These are phyloP conservation scores for Phycodurus eques DNA, from an alignment of 2,113 vertebrate species.

Conservation along the genomic window DNA sequence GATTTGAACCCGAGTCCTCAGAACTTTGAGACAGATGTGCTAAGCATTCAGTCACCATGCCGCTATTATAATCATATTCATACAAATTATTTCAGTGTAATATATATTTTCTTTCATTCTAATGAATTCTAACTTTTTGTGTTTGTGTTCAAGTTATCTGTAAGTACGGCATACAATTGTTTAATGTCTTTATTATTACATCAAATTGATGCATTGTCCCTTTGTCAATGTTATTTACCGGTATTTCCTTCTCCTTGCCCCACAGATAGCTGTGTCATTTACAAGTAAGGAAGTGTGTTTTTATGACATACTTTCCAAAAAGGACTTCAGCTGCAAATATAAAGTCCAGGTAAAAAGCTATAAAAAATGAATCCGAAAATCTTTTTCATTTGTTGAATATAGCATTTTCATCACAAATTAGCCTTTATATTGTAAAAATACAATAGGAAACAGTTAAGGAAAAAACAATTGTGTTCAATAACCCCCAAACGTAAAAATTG, in stretches of 20 bases:
- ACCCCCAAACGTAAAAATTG: background rate
- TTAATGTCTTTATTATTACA: background rate
- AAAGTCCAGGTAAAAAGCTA: slow-evolving; percentile 65
- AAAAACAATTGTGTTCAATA: background rate
- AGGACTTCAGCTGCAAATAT: slow-evolving; percentile 75
- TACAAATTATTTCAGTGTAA: background rate
- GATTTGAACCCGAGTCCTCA: no score
- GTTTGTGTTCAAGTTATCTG: background rate
- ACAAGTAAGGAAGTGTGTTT: slow-evolving; percentile 83
- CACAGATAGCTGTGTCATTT: slow-evolving; percentile 75
- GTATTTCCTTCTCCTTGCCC: background rate
- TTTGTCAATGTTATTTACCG: background rate
- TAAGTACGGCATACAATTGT: background rate
- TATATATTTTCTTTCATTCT: background rate
- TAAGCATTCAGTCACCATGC: no score
- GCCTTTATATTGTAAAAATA: background rate
- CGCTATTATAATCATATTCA: background rate
- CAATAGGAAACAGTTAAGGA: background rate
- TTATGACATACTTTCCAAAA: slow-evolving; percentile 75
- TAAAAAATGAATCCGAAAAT: background rate
- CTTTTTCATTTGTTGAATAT: background rate
- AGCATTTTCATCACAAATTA: background rate
- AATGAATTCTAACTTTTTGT: background rate
- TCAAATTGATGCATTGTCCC: background rate
- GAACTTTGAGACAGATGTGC: no score